phyloP scores from a whole-genome alignment of 2,888 invertebrate species.

The Leistus spinibarbis region DNA sequence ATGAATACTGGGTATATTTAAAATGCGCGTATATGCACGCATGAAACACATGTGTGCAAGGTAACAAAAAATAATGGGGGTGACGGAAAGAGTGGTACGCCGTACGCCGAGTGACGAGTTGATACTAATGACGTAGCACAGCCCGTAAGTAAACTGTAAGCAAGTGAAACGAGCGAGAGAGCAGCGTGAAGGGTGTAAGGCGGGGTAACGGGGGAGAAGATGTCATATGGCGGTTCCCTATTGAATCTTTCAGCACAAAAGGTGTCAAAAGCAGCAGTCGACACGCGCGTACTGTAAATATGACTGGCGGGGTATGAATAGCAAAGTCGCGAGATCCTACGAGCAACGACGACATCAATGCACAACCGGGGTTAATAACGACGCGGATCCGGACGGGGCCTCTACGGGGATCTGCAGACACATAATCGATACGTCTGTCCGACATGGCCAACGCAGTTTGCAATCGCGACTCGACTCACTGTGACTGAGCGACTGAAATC shows the following conservation, averaged over 20 bases:
- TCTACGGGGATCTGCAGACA: conserved; percentile 38
- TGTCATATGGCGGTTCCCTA: conserved; percentile 34
- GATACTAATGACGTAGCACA: not conserved
- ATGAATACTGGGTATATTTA: not conserved
- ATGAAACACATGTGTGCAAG: conserved; percentile 12
- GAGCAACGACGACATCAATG: conserved; percentile 3
- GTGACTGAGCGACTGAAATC: conserved; percentile 36
- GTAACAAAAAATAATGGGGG: not conserved
- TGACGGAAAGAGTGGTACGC: not conserved
- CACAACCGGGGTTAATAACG: conserved; percentile 10
- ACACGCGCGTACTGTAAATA: conserved; percentile 43
- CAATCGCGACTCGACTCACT: too few species aligned
- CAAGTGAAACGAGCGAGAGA: not conserved
- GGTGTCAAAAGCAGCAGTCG: conserved; percentile 46
- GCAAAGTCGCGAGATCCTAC: conserved; percentile 24
- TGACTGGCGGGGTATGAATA: conserved; percentile 44
- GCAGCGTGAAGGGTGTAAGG: not conserved
- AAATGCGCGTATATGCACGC: not conserved
- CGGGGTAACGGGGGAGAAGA: not conserved
- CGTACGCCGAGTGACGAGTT: not conserved
- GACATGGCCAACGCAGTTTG: conserved; percentile 47
- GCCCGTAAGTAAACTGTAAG: not conserved
- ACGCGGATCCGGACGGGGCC: not conserved
- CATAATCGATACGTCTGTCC: conserved; percentile 45
- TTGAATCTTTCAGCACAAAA: conserved; percentile 46